Evolutionary conservation across 2,797 vertebrate species (phyloP).

Genomic region (Chelmon rostratus): DNA sequence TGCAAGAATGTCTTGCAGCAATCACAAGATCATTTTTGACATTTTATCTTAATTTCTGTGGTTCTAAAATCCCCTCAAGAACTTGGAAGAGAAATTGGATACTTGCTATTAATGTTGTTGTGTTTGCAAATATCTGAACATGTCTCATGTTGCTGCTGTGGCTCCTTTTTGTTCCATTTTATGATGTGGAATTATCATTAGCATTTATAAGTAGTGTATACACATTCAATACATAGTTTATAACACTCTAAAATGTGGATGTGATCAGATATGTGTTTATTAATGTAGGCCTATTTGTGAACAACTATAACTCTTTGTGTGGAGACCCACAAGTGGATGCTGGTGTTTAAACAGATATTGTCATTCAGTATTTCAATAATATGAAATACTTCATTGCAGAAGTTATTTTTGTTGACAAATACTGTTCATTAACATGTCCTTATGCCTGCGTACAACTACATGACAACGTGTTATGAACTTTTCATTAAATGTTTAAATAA

Average conservation of each 20-base stretch:
- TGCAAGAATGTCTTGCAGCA: constrained; percentile 37
- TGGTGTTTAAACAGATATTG: background rate
- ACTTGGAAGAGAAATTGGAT: background rate
- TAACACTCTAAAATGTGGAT: background rate
- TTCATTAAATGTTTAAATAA: background rate
- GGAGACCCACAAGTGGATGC: background rate
- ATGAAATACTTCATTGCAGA: too few relatives aligned
- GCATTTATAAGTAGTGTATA: background rate
- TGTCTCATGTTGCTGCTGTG: background rate
- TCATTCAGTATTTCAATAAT: too few relatives aligned
- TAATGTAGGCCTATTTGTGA: background rate
- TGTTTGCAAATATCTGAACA: background rate
- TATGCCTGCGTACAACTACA: background rate
- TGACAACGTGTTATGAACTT: background rate
- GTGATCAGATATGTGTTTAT: background rate
- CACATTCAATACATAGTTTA: background rate
- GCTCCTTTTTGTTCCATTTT: constrained; percentile 5
- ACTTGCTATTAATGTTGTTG: background rate
- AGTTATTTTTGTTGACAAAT: background rate
- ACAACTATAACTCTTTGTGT: background rate
- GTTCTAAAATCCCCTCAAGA: background rate
- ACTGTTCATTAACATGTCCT: background rate
- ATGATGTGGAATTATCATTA: constrained; percentile 10
- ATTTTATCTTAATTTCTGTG: constrained; percentile 28
- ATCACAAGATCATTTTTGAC: constrained; percentile 29